Percentiles rank a stretch among this genome's conserved stretches.
Conservation (phyloP, 2,888 invertebrate species). For the Patella ulyssiponensis region DNA sequence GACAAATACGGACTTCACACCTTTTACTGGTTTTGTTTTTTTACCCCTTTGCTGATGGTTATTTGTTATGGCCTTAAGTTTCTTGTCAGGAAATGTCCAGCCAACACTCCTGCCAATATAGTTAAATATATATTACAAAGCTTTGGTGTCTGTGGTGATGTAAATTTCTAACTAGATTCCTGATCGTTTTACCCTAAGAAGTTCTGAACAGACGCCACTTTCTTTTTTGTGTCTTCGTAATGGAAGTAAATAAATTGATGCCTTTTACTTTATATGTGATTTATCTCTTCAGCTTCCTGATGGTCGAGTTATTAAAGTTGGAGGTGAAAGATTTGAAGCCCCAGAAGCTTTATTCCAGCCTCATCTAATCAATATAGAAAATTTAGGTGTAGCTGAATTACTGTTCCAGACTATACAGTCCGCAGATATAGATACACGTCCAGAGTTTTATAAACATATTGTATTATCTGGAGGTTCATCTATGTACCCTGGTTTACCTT, state of each 20-base stretch:
- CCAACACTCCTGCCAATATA: too few relatives aligned
- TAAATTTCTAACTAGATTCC: slow-evolving; percentile 9
- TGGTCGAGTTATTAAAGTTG: slow-evolving; percentile 95
- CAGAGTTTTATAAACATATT: slow-evolving; percentile 98
- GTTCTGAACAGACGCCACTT: slow-evolving; percentile 24
- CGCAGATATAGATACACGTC: slow-evolving; percentile 76
- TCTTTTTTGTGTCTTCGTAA: not conserved
- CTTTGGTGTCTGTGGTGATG: slow-evolving; percentile 20
- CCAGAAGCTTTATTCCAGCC: slow-evolving; percentile 99
- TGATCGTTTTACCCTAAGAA: slow-evolving; percentile 28
- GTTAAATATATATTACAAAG: not conserved
- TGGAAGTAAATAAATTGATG: not conserved
- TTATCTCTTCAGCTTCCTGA: slow-evolving; percentile 83
- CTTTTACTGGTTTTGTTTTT: too few relatives aligned
- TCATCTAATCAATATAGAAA: slow-evolving; percentile 98
- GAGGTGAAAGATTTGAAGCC: slow-evolving; percentile 97
- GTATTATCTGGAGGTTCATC: slow-evolving; percentile 98
- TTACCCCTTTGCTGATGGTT: too few relatives aligned
- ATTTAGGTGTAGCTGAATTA: slow-evolving; percentile 83
- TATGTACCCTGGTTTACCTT: slow-evolving; percentile 99
- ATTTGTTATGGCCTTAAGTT: too few relatives aligned
- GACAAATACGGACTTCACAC: too few relatives aligned
- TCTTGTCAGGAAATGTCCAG: too few relatives aligned
- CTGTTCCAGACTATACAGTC: slow-evolving; percentile 97
- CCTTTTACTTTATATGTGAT: not conserved